Percentiles rank a stretch among this genome's conserved stretches.
phyloP scores from a whole-genome alignment of 2,888 invertebrate genomes.

The Dicranocentrus wangi region DNA sequence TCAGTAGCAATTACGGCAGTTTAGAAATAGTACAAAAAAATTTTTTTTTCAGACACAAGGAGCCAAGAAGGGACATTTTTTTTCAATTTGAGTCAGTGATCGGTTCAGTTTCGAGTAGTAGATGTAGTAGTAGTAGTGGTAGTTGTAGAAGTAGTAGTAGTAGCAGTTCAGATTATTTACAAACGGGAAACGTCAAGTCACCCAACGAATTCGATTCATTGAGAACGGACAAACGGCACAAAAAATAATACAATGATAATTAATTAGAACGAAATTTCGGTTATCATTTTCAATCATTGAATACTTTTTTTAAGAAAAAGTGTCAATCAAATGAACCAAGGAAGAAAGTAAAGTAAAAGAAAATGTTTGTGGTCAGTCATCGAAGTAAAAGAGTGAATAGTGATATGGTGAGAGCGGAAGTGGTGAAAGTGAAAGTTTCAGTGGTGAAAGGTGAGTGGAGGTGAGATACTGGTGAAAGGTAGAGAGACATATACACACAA shows the following conservation, averaged over 20 bases:
- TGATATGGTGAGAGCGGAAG: constrained; percentile 32
- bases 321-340: too few relatives aligned
- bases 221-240: constrained; percentile 50
- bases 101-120: constrained; percentile 62
- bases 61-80: constrained; percentile 54
- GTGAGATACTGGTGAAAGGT: constrained; percentile 7
- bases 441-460: constrained; percentile 40
- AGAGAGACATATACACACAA: constrained; percentile 25
- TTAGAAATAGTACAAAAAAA: not conserved
- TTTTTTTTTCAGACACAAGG: constrained; percentile 41
- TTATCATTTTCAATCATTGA: not conserved
- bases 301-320: too few relatives aligned
- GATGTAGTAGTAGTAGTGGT: constrained; percentile 43
- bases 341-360: constrained; percentile 19
- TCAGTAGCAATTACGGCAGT: constrained; percentile 39
- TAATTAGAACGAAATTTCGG: constrained; percentile 32
- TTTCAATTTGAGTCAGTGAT: constrained; percentile 55
- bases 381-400: constrained; percentile 15
- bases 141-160: constrained; percentile 19
- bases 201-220: constrained; percentile 36
- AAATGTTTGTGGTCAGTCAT: constrained; percentile 38
- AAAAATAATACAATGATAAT: constrained; percentile 50
- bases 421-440: constrained; percentile 56
- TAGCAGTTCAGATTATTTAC: constrained; percentile 25
- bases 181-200: constrained; percentile 58